Evolutionary conservation across 2,888 invertebrate genomes (phyloP).

Genomic region (Eupeodes latifasciatus): DNA sequence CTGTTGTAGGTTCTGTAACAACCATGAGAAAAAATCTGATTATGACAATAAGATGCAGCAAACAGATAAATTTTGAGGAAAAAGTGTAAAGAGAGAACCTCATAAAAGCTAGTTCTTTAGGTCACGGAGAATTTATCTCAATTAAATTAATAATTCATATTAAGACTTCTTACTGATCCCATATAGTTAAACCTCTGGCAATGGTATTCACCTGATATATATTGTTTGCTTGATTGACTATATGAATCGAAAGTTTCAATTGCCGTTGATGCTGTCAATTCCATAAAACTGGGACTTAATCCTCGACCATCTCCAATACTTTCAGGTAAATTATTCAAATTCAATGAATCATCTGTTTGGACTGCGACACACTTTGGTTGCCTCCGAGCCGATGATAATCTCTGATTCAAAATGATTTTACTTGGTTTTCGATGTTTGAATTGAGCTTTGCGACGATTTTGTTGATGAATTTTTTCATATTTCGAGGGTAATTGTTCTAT

Average conservation of each 20-base stretch:
- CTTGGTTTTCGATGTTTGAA: constrained; percentile 1
- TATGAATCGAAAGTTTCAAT: background rate
- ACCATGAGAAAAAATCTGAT: too few relatives aligned
- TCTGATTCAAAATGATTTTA: constrained; percentile 28
- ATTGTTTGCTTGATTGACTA: background rate
- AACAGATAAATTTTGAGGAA: too few relatives aligned
- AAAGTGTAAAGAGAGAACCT: too few relatives aligned
- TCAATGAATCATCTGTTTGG: constrained; percentile 37
- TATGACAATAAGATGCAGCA: too few relatives aligned
- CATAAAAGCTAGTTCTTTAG: too few relatives aligned
- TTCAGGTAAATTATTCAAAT: background rate
- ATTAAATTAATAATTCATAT: too few relatives aligned
- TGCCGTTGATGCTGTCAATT: background rate
- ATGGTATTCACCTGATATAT: constrained; percentile 32
- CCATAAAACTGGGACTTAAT: background rate
- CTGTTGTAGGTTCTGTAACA: too few relatives aligned
- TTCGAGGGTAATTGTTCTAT: background rate
- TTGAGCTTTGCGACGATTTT: constrained; percentile 12
- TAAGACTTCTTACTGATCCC: too few relatives aligned
- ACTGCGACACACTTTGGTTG: constrained; percentile 17
- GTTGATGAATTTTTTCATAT: background rate
- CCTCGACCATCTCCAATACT: constrained; percentile 42
- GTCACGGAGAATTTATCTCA: too few relatives aligned
- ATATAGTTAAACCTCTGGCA: too few relatives aligned
- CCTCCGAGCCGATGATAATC: background rate